phyloP scores from a whole-genome alignment of 2,113 vertebrate species.

The Rhabdornis inornatus region DNA sequence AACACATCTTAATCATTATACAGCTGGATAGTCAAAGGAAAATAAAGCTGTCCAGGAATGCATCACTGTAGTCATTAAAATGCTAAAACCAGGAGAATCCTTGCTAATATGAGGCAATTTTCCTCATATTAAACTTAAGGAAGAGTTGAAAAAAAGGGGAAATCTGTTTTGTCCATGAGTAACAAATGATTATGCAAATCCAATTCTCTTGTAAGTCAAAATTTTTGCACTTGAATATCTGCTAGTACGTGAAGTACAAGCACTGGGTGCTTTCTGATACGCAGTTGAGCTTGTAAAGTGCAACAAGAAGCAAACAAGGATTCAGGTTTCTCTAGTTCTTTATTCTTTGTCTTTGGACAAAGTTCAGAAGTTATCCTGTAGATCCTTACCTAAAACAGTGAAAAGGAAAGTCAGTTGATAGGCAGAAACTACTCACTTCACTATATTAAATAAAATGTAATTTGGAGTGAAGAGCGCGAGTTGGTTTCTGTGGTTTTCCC shows the following conservation, averaged over 20 bases:
- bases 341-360: background rate
- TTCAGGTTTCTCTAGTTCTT: background rate
- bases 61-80: background rate
- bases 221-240: background rate
- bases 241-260: background rate
- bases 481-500: background rate
- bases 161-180: background rate
- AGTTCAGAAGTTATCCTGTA: background rate
- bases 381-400: background rate
- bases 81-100: background rate
- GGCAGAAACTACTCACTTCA: background rate
- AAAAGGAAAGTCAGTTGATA: background rate
- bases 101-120: background rate
- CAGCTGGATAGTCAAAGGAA: background rate
- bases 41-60: background rate
- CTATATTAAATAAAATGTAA: background rate
- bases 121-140: background rate
- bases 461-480: background rate
- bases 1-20: background rate
- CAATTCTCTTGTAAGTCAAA: background rate
- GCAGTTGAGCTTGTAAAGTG: background rate
- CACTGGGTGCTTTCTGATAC: background rate
- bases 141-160: background rate
- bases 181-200: background rate
- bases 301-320: background rate